phyloP scores from a whole-genome alignment of 2,113 vertebrate genomes.

The Otis tarda region DNA sequence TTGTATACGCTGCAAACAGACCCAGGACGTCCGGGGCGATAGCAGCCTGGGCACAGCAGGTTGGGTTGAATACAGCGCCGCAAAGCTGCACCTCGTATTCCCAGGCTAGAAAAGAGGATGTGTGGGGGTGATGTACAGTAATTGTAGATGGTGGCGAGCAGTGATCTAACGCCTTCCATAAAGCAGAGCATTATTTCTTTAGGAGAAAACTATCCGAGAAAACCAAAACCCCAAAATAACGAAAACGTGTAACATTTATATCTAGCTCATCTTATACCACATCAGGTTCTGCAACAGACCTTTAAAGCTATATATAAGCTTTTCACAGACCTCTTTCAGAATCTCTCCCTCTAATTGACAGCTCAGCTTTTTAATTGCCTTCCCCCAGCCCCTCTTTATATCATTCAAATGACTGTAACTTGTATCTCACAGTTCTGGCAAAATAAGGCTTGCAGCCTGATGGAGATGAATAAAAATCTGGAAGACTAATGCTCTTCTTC shows the following conservation, averaged over 20 bases:
- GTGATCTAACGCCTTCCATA: neutral
- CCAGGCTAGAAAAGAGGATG: neutral
- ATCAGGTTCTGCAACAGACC: neutral
- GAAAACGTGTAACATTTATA: fast-evolving
- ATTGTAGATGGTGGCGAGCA: neutral
- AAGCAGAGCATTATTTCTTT: neutral
- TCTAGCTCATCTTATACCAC: neutral
- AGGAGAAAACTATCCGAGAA: neutral
- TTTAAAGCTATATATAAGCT: neutral
- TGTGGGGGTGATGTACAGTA: neutral
- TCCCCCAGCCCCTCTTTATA: neutral
- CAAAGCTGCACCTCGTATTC: neutral
- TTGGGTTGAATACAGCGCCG: neutral
- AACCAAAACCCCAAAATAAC: neutral
- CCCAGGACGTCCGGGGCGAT: fast-evolving
- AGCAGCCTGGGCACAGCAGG: neutral
- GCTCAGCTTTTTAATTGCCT: neutral
- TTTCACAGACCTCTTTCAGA: neutral
- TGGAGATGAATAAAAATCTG: constrained; percentile 25
- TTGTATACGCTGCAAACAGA: neutral
- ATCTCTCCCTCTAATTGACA: neutral
- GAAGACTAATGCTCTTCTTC: neutral
- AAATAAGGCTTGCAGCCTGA: neutral
- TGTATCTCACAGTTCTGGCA: neutral
- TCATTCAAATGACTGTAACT: neutral